Percentiles rank a stretch among this genome's conserved stretches.
phyloP scores from a whole-genome alignment of 2,113 vertebrate genomes.

The Protomyctophum bolini region DNA sequence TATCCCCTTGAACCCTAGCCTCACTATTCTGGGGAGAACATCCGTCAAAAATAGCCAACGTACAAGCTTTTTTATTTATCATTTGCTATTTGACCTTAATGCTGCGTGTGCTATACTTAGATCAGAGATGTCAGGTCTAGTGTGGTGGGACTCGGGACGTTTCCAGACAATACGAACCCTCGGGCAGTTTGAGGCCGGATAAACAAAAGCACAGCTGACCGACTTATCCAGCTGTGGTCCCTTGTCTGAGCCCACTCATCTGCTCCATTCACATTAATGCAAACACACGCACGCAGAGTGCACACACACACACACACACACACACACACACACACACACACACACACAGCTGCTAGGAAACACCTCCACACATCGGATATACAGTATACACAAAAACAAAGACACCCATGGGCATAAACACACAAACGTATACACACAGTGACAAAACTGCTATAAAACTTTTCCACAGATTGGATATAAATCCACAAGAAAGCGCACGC shows the following conservation, averaged over 20 bases:
- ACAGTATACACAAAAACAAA: too few relatives aligned
- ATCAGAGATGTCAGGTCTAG: conserved; percentile 10
- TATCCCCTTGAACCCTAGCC: too few relatives aligned
- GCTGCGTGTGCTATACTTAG: conserved; percentile 9
- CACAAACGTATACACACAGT: too few relatives aligned
- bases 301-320: conserved; percentile 29
- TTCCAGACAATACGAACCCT: conserved; percentile 54
- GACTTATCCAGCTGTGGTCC: conserved; percentile 72
- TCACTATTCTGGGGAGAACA: too few relatives aligned
- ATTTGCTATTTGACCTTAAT: not conserved
- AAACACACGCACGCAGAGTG: conserved; percentile 21
- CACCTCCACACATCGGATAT: too few relatives aligned
- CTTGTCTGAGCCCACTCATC: conserved; percentile 46
- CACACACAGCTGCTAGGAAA: too few relatives aligned
- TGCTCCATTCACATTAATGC: conserved; percentile 41
- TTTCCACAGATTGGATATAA: not conserved
- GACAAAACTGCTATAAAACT: too few relatives aligned
- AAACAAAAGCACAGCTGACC: conserved; percentile 65
- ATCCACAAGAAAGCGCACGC: not conserved
- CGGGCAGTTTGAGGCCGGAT: conserved; percentile 40
- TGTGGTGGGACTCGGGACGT: conserved; percentile 22
- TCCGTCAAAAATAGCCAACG: too few relatives aligned
- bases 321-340: conserved; percentile 14
- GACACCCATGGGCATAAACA: too few relatives aligned
- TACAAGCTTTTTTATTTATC: too few relatives aligned